Percentiles rank a stretch among this genome's conserved stretches.
Conservation (phyloP, 2,113 vertebrate species). For the Halichoerus grypus region DNA sequence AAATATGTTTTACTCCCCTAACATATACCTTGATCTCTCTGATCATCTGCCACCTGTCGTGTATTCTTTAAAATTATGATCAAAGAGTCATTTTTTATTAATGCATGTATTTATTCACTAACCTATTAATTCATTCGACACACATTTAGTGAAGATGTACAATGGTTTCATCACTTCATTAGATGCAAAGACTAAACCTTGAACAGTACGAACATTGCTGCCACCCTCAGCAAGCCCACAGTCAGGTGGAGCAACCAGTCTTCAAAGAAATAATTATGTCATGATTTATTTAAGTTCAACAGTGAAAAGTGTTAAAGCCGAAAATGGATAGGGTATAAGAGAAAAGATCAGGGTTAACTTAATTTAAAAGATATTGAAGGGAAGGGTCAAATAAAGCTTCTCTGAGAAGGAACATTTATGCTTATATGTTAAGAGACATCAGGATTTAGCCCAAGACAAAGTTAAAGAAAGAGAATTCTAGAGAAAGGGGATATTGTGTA, state of each 20-base stretch:
- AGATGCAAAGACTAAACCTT: neutral
- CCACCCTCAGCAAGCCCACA: neutral
- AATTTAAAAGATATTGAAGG: neutral
- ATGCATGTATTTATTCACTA: neutral
- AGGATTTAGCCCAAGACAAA: neutral
- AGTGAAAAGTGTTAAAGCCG: neutral
- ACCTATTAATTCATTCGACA: neutral
- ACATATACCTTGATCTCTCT: neutral
- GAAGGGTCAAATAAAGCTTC: neutral
- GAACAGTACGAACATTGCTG: rapidly evolving
- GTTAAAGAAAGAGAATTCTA: neutral
- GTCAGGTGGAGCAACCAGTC: neutral
- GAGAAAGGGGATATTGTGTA: rapidly evolving
- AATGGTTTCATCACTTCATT: neutral
- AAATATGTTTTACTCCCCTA: neutral
- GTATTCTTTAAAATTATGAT: neutral
- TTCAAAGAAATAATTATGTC: neutral
- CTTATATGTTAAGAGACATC: neutral
- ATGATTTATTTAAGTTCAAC: neutral
- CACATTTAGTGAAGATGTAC: neutral
- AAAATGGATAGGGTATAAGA: neutral
- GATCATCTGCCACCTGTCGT: neutral
- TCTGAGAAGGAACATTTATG: neutral
- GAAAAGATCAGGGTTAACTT: neutral
- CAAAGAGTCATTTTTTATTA: neutral